A percentile compares a stretch with the other conserved stretches of the same genome.
Conservation (phyloP, 2,113 vertebrate genomes). For the Phodopus roborovskii region DNA sequence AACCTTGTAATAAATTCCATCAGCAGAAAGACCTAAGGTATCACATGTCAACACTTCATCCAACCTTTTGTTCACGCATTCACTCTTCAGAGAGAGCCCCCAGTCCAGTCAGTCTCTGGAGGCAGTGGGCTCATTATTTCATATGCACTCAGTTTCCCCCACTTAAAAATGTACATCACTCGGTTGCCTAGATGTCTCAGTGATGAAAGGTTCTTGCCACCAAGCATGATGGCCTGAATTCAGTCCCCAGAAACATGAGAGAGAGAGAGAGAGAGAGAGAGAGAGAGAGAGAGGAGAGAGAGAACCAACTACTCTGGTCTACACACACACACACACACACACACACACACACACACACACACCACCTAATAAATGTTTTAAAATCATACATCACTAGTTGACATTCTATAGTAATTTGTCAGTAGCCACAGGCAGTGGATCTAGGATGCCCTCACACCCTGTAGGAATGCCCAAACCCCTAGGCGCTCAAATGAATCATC, state of each 20-base stretch:
- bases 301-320: neutral
- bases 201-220: neutral
- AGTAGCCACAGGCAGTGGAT: neutral
- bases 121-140: neutral
- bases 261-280: too few species aligned
- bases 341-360: neutral
- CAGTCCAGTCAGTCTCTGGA: neutral
- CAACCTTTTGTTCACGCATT: neutral
- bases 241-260: neutral
- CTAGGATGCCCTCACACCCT: neutral
- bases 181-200: neutral
- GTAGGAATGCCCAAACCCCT: neutral
- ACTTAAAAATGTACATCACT: neutral
- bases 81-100: neutral
- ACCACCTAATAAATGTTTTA: neutral
- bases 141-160: too few species aligned
- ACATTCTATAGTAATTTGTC: neutral
- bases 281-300: neutral
- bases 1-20: neutral
- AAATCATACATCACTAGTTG: neutral
- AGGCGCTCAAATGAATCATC: neutral
- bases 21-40: conserved; percentile 2
- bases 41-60: neutral
- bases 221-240: neutral
- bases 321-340: neutral